These are phyloP conservation scores for Aspiorhynchus laticeps DNA, from an alignment of 2,113 vertebrate genomes.

Conservation along the genomic window DNA sequence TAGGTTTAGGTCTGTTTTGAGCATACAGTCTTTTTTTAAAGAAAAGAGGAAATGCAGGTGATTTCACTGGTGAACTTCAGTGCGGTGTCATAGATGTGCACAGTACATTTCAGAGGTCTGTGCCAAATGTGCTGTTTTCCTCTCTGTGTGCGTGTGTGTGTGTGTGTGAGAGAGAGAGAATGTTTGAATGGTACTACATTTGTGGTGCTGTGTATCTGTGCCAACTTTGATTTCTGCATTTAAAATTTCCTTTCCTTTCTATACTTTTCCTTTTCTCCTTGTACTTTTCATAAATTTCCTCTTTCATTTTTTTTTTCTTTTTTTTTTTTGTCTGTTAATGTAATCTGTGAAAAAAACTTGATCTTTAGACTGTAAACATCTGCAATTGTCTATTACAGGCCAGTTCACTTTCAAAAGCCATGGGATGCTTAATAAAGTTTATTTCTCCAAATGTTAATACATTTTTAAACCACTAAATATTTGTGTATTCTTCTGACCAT, in stretches of 20 bases:
- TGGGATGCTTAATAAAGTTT: conserved; percentile 55
- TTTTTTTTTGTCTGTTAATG: background rate
- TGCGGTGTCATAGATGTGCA: conserved; percentile 20
- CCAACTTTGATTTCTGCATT: conserved; percentile 17
- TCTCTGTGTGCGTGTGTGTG: conserved; percentile 3
- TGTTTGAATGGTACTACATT: conserved; percentile 31
- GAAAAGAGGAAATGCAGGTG: background rate
- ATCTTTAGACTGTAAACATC: conserved; percentile 40
- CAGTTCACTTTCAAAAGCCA: conserved; percentile 65
- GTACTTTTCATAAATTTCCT: background rate
- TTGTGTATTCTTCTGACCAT: conserved; percentile 65
- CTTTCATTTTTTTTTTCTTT: background rate
- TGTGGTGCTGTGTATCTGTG: conserved; percentile 52
- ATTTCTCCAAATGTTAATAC: conserved; percentile 60
- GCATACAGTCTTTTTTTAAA: background rate
- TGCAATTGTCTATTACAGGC: conserved; percentile 37
- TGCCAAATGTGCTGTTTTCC: conserved; percentile 64
- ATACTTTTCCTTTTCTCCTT: background rate
- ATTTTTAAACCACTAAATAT: conserved; percentile 68
- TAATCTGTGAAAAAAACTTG: conserved; percentile 35
- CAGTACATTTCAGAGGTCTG: conserved; percentile 47
- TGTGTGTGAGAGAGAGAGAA: conserved; percentile 8
- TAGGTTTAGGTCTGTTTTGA: conserved; percentile 14
- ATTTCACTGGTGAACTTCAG: background rate
- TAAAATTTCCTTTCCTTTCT: background rate